Base-by-base conservation (phyloP, 2,888 invertebrate genomes). In the Dione juno region DNA sequence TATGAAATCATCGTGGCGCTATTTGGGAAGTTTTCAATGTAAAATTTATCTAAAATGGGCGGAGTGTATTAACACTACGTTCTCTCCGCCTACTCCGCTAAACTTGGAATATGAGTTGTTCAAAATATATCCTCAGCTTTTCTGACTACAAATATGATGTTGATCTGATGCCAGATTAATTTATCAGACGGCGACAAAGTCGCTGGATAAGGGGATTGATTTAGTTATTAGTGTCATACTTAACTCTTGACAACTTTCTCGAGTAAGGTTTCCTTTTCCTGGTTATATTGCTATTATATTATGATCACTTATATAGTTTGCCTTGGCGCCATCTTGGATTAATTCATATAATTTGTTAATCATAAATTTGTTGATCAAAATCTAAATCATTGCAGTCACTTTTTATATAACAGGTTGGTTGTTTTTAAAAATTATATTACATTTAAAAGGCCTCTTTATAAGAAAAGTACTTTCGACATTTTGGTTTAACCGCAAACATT, bases 161-260 rank as follows among this genome's bases (percentile, higher is more conserved):
- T 85, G 84, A 89, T 89, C 88, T 82, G 86, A 87, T 86, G 82
- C 81, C 81, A 83, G 87, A 90, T 90, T 89, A 90, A 89, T 89
- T 88, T 88, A 76, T 73, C 58, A 67, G 69, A 66, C 65, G 45
- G 67, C 67, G 71, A 41, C 70, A 69, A 67, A 69, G 69, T 66
- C 66, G 37, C 40, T 45, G 70, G 68, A 43, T 64, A 61, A 57
- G 67, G 66, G 61, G 66, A 70, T 73, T 73, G 73, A 70, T 67
- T 70, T 70, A 70, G 67, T 72, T 72, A 72, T 70, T 74, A 68
- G 70, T 68, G 72, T 74, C 72, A 70, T 74, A 66, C 53, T 72
- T 67, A 66, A 52, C 66, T 63, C 58, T 48, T 35, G 68, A 70
- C 45, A 70, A 45, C 70, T 70, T 70, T 73, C 67, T 21, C 45